These are phyloP conservation scores for Tor tambroides DNA, from an alignment of 2,113 vertebrate genomes.

Conservation along the genomic window DNA sequence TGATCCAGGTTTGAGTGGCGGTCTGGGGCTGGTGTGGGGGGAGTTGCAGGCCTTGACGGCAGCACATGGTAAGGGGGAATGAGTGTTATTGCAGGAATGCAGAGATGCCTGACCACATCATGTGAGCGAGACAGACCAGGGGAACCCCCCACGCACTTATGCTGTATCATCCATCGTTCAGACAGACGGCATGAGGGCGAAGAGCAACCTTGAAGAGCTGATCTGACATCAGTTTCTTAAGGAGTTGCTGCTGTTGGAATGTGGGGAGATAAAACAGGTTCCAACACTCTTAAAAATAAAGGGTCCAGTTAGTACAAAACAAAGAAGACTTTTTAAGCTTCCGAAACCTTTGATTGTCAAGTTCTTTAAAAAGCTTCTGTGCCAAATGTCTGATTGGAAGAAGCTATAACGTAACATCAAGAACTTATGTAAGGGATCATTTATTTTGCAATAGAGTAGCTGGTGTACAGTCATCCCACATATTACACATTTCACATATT, in stretches of 20 bases:
- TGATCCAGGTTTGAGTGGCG: conserved; percentile 33
- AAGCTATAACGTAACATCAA: background rate
- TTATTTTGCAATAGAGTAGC: background rate
- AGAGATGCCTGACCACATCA: conserved; percentile 48
- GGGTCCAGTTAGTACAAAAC: background rate
- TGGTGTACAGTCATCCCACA: background rate
- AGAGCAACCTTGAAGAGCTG: background rate
- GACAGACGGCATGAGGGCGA: background rate
- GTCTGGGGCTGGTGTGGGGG: background rate
- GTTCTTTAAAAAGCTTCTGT: background rate
- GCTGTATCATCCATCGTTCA: conserved; percentile 12
- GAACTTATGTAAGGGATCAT: background rate
- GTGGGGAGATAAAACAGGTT: background rate
- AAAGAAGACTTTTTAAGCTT: background rate
- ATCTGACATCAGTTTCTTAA: conserved; percentile 1
- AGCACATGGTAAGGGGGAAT: conserved; percentile 39
- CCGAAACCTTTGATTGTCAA: background rate
- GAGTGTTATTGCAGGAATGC: conserved; percentile 13
- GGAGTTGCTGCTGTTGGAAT: conserved; percentile 13
- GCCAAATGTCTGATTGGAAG: background rate
- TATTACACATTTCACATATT: background rate
- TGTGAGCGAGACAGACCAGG: conserved; percentile 39
- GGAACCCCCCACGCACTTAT: conserved; percentile 41
- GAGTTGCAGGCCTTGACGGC: conserved; percentile 16
- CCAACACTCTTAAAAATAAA: background rate